Evolutionary conservation across 1,140 invertebrate genomes (phyloP).

Genomic region (Antheraea mylitta): DNA sequence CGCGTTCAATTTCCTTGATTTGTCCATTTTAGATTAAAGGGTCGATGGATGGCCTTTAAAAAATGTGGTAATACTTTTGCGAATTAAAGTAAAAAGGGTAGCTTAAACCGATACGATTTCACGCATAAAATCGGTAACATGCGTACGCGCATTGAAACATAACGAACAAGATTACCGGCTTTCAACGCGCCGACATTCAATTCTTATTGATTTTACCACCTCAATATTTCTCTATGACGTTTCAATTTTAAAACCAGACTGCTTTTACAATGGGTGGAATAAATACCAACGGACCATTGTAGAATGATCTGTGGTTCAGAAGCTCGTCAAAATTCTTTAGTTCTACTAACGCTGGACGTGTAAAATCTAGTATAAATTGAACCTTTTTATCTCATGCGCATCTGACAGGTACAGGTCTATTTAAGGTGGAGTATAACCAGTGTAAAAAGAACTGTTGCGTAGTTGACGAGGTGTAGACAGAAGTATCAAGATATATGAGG

Average conservation of each 20-base stretch:
- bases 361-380: background rate
- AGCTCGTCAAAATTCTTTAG: background rate
- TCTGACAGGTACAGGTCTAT: conserved; percentile 2
- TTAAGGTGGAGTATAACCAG: conserved; percentile 18
- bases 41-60: background rate
- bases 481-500: conserved; percentile 34
- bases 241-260: conserved; percentile 60
- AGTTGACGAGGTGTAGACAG: background rate
- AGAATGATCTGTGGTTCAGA: conserved; percentile 1
- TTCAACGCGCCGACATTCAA: conserved; percentile 53
- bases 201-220: conserved; percentile 41
- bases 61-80: background rate
- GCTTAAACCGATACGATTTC: background rate
- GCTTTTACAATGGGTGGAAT: conserved; percentile 24
- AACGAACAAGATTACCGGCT: conserved; percentile 63
- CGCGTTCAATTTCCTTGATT: too few relatives aligned
- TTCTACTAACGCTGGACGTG: background rate
- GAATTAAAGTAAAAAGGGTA: background rate
- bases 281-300: conserved; percentile 15
- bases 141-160: conserved; percentile 46
- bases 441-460: conserved; percentile 29
- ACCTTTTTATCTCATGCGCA: background rate
- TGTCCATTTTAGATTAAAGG: too few relatives aligned
- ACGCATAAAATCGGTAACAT: conserved; percentile 14
- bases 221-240: conserved; percentile 66